phyloP scores from a whole-genome alignment of 1,140 invertebrate species.

The Hylyphantes graminicola region DNA sequence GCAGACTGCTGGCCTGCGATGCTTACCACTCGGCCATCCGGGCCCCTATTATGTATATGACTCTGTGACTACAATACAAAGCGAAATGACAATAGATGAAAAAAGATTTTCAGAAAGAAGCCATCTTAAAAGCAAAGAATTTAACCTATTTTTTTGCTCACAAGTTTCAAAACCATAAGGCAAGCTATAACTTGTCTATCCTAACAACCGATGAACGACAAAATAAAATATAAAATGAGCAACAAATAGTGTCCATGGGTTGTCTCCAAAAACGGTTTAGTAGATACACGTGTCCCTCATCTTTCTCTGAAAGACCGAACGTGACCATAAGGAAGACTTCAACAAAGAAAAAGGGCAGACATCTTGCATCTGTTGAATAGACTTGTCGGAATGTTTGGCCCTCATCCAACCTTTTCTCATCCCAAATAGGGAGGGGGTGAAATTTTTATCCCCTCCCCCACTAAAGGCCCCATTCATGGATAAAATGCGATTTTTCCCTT shows the following conservation, averaged over 20 bases:
- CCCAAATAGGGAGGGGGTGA: neutral
- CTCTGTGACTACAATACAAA: too few relatives aligned
- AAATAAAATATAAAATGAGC: neutral
- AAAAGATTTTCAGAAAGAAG: too few relatives aligned
- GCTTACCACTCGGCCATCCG: too few relatives aligned
- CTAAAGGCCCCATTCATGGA: too few relatives aligned
- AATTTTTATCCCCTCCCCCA: neutral
- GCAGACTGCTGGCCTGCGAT: too few relatives aligned
- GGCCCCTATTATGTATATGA: too few relatives aligned
- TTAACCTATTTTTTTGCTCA: too few relatives aligned
- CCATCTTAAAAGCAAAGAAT: too few relatives aligned
- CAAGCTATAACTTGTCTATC: neutral
- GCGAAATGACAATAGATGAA: too few relatives aligned
- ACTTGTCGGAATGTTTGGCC: conserved; percentile 36
- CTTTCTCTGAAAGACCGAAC: neutral
- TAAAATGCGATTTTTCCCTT: too few relatives aligned
- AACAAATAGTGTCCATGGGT: neutral
- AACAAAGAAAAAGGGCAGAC: neutral
- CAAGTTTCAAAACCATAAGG: too few relatives aligned
- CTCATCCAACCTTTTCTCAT: conserved; percentile 14
- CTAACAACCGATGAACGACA: neutral
- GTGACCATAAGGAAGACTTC: neutral
- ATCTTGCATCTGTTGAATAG: conserved; percentile 34
- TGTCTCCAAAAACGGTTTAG: neutral
- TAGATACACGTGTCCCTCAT: conserved; percentile 2